Percentiles rank a stretch among this genome's conserved stretches.
Conservation (phyloP, 2,888 invertebrate genomes). For the Tortricodes alternella region DNA sequence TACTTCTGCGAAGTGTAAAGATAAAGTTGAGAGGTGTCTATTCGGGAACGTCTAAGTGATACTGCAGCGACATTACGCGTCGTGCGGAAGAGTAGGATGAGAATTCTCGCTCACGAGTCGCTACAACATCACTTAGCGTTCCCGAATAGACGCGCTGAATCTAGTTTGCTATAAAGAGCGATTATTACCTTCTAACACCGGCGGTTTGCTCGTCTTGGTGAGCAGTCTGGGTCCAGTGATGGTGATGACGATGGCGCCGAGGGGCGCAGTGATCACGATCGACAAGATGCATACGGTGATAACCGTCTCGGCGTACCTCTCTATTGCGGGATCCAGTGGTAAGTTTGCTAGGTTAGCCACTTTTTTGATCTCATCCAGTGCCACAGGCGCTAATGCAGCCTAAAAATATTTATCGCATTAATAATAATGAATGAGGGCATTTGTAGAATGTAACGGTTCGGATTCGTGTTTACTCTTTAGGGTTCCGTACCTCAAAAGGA, state of each 20-base stretch:
- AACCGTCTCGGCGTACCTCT: constrained; percentile 86
- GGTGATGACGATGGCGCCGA: constrained; percentile 91
- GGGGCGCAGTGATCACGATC: constrained; percentile 92
- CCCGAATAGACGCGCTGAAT: too few species aligned
- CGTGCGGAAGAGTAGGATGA: too few species aligned
- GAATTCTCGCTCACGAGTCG: too few species aligned
- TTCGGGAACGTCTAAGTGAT: too few species aligned
- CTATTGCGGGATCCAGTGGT: constrained; percentile 65
- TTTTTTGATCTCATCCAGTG: constrained; percentile 85
- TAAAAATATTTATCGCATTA: constrained; percentile 49
- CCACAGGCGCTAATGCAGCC: constrained; percentile 92
- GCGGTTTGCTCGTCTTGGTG: constrained; percentile 89
- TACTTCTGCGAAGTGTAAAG: too few species aligned
- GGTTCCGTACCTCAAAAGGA: too few species aligned
- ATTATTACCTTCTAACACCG: constrained; percentile 83
- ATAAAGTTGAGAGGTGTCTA: too few species aligned
- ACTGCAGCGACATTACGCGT: too few species aligned
- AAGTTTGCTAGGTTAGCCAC: constrained; percentile 52
- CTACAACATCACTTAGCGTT: too few species aligned
- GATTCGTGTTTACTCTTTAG: too few species aligned
- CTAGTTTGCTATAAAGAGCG: neutral
- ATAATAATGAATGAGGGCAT: neutral
- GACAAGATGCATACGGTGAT: constrained; percentile 91
- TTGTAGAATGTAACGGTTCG: too few species aligned
- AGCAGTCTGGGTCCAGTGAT: constrained; percentile 89